A percentile compares a stretch with the other conserved stretches of the same genome.
Conservation (phyloP, 2,888 invertebrate genomes). For the Eremobia ochroleuca region DNA sequence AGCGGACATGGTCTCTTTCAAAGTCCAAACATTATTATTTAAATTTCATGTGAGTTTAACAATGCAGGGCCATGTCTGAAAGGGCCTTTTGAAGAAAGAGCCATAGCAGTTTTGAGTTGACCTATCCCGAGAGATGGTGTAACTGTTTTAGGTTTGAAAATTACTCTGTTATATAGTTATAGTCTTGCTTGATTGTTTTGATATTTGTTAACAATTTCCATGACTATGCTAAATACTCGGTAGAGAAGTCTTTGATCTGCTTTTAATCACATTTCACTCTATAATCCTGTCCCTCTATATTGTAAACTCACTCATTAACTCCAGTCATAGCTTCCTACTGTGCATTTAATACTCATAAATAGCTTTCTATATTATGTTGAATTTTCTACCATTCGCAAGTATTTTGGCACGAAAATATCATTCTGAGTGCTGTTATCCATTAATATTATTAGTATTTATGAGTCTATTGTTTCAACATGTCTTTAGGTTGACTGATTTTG, state of each 20-base stretch:
- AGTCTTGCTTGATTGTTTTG: not conserved
- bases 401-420: conserved; percentile 32
- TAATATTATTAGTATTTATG: conserved; percentile 23
- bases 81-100: not conserved
- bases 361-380: not conserved
- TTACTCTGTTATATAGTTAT: not conserved
- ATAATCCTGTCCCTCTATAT: not conserved
- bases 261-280: not conserved
- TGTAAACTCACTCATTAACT: not conserved
- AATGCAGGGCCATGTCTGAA: not conserved
- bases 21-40: too few relatives aligned
- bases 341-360: not conserved
- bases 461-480: conserved; percentile 27
- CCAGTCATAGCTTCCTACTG: not conserved
- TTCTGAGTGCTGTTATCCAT: conserved; percentile 16
- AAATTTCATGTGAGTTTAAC: too few relatives aligned
- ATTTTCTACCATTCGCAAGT: conserved; percentile 11
- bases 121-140: not conserved
- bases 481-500: conserved; percentile 14
- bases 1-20: not conserved
- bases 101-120: not conserved
- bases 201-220: not conserved
- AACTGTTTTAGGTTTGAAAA: not conserved
- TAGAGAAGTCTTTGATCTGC: not conserved
- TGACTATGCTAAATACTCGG: not conserved